Evolutionary conservation across 2,888 invertebrate genomes (phyloP).

Genomic region (Caradrina kadenii): DNA sequence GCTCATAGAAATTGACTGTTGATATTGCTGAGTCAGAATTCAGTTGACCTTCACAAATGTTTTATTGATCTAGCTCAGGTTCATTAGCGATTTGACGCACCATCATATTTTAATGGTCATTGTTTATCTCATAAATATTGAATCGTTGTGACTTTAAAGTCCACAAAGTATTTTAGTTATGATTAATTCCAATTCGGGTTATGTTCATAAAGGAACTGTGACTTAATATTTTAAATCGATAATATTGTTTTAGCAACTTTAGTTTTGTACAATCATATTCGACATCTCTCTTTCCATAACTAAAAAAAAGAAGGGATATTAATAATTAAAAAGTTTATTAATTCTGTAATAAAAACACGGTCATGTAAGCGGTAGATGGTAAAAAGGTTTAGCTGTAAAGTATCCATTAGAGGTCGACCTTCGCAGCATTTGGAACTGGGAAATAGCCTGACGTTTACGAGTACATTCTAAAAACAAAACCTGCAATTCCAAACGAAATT

Average conservation of each 20-base stretch:
- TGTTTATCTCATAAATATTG: constrained; percentile 25
- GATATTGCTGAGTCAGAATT: constrained; percentile 57
- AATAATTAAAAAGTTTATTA: background rate
- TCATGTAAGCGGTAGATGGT: constrained; percentile 60
- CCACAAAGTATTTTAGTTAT: background rate
- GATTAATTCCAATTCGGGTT: background rate
- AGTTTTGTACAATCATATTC: background rate
- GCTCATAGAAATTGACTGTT: constrained; percentile 46
- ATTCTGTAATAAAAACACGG: constrained; percentile 39
- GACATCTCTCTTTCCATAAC: background rate
- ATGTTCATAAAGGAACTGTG: background rate
- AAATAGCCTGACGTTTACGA: constrained; percentile 50
- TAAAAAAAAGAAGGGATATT: background rate
- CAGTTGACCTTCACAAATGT: constrained; percentile 58
- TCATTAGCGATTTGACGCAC: constrained; percentile 54
- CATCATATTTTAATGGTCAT: constrained; percentile 35
- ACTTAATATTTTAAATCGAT: background rate
- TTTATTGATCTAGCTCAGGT: constrained; percentile 59
- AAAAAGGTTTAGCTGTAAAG: constrained; percentile 62
- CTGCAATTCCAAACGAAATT: constrained; percentile 48
- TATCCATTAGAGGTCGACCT: constrained; percentile 66
- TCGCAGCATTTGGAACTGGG: constrained; percentile 61
- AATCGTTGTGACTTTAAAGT: background rate
- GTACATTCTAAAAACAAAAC: constrained; percentile 60
- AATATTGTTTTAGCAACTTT: background rate